These are phyloP conservation scores for Luscinia megarhynchos DNA, from an alignment of 2,797 vertebrate genomes.

Conservation along the genomic window DNA sequence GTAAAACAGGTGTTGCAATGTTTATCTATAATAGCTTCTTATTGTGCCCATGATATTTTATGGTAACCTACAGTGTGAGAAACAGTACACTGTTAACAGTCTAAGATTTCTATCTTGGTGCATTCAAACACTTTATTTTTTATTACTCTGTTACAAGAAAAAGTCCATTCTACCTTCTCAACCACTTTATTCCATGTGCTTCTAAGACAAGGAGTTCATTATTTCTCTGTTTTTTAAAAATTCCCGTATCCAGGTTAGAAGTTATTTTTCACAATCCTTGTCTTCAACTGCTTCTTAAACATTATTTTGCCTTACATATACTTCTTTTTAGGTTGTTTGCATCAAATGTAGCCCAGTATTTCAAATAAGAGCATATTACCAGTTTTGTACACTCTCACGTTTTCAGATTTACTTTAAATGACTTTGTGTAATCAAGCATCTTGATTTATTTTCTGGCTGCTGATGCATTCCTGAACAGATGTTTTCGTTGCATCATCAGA, in stretches of 20 bases:
- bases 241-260: background rate
- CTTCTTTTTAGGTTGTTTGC: background rate
- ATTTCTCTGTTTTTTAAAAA: background rate
- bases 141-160: background rate
- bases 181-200: background rate
- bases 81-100: background rate
- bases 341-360: background rate
- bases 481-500: background rate
- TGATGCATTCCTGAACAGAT: background rate
- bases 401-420: background rate
- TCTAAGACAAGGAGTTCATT: background rate
- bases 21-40: background rate
- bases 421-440: background rate
- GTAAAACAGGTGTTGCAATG: background rate
- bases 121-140: background rate
- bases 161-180: background rate
- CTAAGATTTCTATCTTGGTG: background rate
- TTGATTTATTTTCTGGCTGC: background rate
- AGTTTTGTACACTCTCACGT: background rate
- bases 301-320: background rate
- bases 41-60: background rate
- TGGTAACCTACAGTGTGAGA: background rate
- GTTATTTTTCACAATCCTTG: background rate
- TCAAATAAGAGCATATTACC: background rate
- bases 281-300: background rate